Base-by-base conservation (phyloP, 2,888 invertebrate species). In the Tenthredo livida region DNA sequence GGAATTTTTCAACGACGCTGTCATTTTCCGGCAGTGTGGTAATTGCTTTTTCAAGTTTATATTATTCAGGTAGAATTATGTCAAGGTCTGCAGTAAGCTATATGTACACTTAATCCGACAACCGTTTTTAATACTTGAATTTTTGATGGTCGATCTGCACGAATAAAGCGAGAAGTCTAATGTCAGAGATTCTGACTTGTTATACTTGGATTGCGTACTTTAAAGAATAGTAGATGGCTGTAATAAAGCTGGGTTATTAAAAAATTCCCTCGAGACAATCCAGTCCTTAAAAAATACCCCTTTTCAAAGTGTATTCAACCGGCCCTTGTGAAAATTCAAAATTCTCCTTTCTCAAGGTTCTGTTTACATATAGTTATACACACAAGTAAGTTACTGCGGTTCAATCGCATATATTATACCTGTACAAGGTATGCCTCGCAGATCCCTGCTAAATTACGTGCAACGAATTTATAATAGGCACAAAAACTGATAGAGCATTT, bases 221-320 rank as follows among this genome's bases (percentile, higher is more conserved):
- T 70, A 7, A 37, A 33, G 70, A 33, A 33, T 70, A 6, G 70
- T 70, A 61, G 61, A 61, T 10, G 25, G 61, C 25, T 61, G 70
- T 37, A 70, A 70, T 70, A 70, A 70, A 37, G 37, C 25, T n/a
- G 17, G 33, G 70, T 70, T 70, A 70, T 70, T 70, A 70, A 70
- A 70, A 70, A 70, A 70, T 17, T 37, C 70, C 70, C 70, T 33
- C 70, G 33, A 70, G 37, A 70, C 7, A 70, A 70, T 33, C 70
- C 70, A 17, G 37, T 37, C 70, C 15, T 61, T 61, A 9, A 70
- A 70, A 33, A 70, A 70, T 70, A 37, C 37, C 37, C 37, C n/a
- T 15, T 70, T 70, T 70, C n/a, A 17, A 70, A 33, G 61, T 61
- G 21, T 61, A 25, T 61, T 61, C 21, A 61, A 61, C 61, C 61